Evolutionary conservation across 2,888 invertebrate genomes (phyloP), one percentile per base, ranked within the genome.

Genomic region (Pseudanteris insignis): DNA sequence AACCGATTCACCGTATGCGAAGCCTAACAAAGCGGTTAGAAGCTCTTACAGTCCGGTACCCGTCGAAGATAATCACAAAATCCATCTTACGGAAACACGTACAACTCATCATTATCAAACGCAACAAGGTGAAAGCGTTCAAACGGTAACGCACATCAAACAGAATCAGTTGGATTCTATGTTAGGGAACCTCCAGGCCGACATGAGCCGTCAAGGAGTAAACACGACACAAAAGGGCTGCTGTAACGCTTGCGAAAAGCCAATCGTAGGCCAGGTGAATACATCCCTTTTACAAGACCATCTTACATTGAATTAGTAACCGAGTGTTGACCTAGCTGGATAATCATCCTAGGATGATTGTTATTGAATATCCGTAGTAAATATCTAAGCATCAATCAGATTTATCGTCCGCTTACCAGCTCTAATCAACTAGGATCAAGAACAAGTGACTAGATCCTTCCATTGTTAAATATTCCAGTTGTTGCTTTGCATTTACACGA

Each of bases 141-240:
- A 74, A 75, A 81, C 76, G 59, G 72, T 77, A 21, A 76, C 74
- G 15, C 77, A 78, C 61, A 68, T 72, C 68, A 80, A 84, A 82
- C 86, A 86, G 83, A 85, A 87, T 72, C 88, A 89, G 81, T 86
- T 90, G 84, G 86, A 93, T 82, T 89, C 89, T 81, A 96, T 96
- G 95, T 90, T 96, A 81, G 95, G 94, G 70, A 92, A 90, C 70
- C 83, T 57, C 26, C 94, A 96, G 80, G 93, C 92, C 80, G 96
- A 97, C 85, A 96, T 98, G 96, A 94, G 91, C 83, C 91, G 95
- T 80, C 98, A 98, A 86, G 98, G 98, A 82, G 94, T 98, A 66
- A 96, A 91, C 81, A 97, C 97, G 65, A 95, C 96, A 73, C 96
- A 98, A 81, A 98, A 99, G 85, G 98, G 99, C 75, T 96, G 96